These are phyloP conservation scores for Nesogale talazaci DNA, from an alignment of 2,113 vertebrate genomes.

Conservation along the genomic window DNA sequence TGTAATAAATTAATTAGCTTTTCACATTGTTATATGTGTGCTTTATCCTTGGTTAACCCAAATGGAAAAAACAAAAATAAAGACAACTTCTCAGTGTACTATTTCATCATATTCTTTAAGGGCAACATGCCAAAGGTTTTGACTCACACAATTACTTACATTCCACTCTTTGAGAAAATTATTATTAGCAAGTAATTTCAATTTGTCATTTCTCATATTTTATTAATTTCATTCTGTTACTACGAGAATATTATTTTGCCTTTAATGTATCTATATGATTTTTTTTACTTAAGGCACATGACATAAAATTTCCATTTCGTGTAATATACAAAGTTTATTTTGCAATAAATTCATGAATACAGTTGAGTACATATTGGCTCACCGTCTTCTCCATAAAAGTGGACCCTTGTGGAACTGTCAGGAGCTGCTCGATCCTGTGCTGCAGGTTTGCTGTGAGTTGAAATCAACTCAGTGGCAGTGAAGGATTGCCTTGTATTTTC, in stretches of 20 bases:
- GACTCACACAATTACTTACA: neutral
- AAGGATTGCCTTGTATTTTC: neutral
- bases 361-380: neutral
- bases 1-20: neutral
- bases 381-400: neutral
- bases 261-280: neutral
- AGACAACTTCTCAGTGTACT: neutral
- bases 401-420: neutral
- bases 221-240: neutral
- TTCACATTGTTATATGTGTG: neutral
- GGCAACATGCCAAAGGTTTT: neutral
- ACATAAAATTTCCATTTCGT: neutral
- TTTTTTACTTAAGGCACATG: neutral
- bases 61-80: no score
- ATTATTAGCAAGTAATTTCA: neutral
- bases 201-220: neutral
- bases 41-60: neutral
- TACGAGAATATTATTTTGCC: neutral
- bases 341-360: neutral
- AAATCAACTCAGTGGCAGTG: no score
- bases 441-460: no score
- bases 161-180: neutral
- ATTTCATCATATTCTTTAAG: neutral
- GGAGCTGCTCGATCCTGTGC: no score
- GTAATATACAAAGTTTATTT: no score